Evolutionary conservation across 2,797 vertebrate species (phyloP).

Genomic region (Steatocranus sp.): DNA sequence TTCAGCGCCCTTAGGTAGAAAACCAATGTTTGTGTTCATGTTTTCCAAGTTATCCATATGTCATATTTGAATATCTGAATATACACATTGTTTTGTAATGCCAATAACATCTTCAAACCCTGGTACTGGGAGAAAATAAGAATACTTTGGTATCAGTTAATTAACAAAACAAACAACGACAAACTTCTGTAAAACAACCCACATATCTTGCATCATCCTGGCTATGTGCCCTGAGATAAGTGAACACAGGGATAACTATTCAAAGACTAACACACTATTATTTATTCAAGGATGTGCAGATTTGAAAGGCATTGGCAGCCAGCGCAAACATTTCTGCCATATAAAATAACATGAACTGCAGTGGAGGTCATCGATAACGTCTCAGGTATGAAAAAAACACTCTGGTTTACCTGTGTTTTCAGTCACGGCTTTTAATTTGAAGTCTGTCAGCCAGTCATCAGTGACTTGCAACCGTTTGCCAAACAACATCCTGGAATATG

Average conservation of each 20-base stretch:
- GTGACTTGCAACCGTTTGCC: neutral
- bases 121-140: neutral
- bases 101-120: neutral
- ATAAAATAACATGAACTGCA: neutral
- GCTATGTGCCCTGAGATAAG: neutral
- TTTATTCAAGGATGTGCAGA: conserved; percentile 23
- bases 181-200: neutral
- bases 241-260: neutral
- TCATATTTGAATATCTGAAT: neutral
- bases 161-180: neutral
- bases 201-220: neutral
- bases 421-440: neutral
- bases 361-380: neutral
- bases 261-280: neutral
- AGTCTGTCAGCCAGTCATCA: neutral
- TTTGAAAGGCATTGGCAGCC: neutral
- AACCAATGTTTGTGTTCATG: neutral
- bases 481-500: conserved; percentile 7
- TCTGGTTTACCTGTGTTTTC: neutral
- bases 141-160: neutral
- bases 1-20: neutral
- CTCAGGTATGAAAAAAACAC: neutral
- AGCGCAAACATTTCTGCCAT: conserved; percentile 15
- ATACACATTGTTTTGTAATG: neutral
- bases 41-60: neutral